Conservation (phyloP, 2,797 vertebrate species). For the Antennarius maculatus region DNA sequence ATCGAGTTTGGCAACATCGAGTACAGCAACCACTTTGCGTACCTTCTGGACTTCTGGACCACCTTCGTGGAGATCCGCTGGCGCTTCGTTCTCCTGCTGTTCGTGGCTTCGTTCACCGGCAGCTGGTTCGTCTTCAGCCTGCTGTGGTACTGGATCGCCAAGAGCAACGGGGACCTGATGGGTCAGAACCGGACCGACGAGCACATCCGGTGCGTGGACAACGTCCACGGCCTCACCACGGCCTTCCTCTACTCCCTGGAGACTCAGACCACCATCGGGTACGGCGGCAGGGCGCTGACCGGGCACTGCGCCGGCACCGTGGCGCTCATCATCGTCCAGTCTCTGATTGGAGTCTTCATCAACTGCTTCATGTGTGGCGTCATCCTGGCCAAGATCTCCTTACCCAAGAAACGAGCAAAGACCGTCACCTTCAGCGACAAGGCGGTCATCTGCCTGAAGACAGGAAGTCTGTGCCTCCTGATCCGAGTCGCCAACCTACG, state of each 20-base stretch:
- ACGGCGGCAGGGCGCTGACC: conserved; percentile 89
- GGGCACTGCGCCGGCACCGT: conserved; percentile 88
- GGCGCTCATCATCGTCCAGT: conserved; percentile 89
- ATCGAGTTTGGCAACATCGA: conserved; percentile 93
- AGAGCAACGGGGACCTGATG: conserved; percentile 75
- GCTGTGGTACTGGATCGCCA: conserved; percentile 83
- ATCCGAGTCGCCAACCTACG: conserved; percentile 95
- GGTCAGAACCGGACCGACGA: conserved; percentile 71
- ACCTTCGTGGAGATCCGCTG: conserved; percentile 84
- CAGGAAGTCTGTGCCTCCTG: conserved; percentile 87
- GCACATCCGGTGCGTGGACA: conserved; percentile 87
- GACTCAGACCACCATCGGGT: conserved; percentile 96
- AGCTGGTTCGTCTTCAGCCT: conserved; percentile 85
- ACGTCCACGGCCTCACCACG: conserved; percentile 88
- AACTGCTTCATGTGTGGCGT: conserved; percentile 95
- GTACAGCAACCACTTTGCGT: conserved; percentile 85
- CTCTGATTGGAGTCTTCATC: conserved; percentile 89
- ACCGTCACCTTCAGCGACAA: conserved; percentile 92
- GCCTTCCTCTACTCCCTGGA: conserved; percentile 96
- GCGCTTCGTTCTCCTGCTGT: conserved; percentile 79
- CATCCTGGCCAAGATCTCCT: conserved; percentile 93
- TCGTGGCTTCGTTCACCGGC: conserved; percentile 73
- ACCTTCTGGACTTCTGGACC: conserved; percentile 91
- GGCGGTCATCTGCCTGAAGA: conserved; percentile 90
- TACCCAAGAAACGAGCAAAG: conserved; percentile 92